phyloP scores from a whole-genome alignment of 2,888 invertebrate species.

The Subacronicta megacephala region DNA sequence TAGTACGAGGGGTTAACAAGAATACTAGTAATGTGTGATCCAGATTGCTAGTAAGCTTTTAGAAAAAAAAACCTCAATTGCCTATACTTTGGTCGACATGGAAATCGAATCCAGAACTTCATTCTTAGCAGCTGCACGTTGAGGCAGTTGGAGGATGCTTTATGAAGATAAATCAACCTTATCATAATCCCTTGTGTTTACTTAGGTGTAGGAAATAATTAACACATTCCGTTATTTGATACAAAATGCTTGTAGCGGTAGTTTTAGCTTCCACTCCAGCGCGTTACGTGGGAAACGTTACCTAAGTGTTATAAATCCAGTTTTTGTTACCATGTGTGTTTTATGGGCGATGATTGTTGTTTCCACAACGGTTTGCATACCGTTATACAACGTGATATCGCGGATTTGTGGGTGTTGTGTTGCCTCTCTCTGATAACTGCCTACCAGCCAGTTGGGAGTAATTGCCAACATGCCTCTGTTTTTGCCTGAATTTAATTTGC shows the following conservation, averaged over 20 bases:
- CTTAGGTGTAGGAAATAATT: too few relatives aligned
- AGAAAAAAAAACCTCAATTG: too few relatives aligned
- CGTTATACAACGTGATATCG: constrained; percentile 47
- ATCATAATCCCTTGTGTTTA: too few relatives aligned
- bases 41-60: too few relatives aligned
- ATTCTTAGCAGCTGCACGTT: too few relatives aligned
- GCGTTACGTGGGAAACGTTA: constrained; percentile 12
- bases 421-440: constrained; percentile 56
- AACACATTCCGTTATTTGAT: too few relatives aligned
- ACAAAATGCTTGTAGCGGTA: neutral
- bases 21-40: too few relatives aligned
- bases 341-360: constrained; percentile 60
- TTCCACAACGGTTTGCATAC: constrained; percentile 36
- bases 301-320: constrained; percentile 23
- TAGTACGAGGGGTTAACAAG: too few relatives aligned
- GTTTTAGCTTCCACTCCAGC: neutral
- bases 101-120: too few relatives aligned
- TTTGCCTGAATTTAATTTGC: constrained; percentile 53
- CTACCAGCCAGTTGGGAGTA: constrained; percentile 57
- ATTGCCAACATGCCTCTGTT: constrained; percentile 48
- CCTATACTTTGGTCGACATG: too few relatives aligned
- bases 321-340: constrained; percentile 53
- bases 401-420: constrained; percentile 59
- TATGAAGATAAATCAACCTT: too few relatives aligned
- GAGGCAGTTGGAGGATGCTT: too few relatives aligned